phyloP scores from a whole-genome alignment of 37 sponge, comb jelly and placozoan species.

The Tethya wilhelma region DNA sequence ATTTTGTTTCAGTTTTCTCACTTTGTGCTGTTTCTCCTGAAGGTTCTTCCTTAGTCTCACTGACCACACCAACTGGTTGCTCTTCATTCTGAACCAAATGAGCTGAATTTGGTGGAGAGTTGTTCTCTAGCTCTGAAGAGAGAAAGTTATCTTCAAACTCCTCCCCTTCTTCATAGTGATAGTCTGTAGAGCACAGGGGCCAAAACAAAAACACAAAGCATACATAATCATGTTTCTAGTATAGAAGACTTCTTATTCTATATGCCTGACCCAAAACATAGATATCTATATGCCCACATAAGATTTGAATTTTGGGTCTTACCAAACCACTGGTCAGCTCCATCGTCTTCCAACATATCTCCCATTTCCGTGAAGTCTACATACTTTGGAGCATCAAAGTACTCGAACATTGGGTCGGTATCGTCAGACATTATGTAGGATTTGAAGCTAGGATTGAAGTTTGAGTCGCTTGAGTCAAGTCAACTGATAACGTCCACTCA shows the following conservation, averaged over 20 bases:
- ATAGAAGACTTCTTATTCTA: too few relatives aligned
- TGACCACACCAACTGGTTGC: neutral
- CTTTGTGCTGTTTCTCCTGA: neutral
- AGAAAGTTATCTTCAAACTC: neutral
- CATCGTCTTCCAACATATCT: conserved; percentile 39
- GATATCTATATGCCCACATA: too few relatives aligned
- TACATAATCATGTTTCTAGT: neutral
- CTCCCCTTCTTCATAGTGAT: conserved; percentile 9
- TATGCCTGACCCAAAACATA: too few relatives aligned
- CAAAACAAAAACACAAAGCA: neutral
- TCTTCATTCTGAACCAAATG: neutral
- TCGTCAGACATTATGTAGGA: too few relatives aligned
- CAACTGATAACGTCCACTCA: too few relatives aligned
- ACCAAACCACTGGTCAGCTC: conserved; percentile 79
- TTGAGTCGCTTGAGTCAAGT: too few relatives aligned
- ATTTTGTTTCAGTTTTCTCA: neutral
- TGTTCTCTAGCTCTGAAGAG: neutral
- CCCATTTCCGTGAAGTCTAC: conserved; percentile 55
- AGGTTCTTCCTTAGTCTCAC: neutral
- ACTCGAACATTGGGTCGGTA: conserved; percentile 58
- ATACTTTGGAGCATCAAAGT: conserved; percentile 67
- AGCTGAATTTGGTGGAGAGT: neutral
- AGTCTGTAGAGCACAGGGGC: neutral
- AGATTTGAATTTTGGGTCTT: neutral
- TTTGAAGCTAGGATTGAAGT: too few relatives aligned